Percentiles rank a stretch among this genome's conserved stretches.
Evolutionary conservation across 2,888 invertebrate species (phyloP).

Genomic region (Catocala sponsa): DNA sequence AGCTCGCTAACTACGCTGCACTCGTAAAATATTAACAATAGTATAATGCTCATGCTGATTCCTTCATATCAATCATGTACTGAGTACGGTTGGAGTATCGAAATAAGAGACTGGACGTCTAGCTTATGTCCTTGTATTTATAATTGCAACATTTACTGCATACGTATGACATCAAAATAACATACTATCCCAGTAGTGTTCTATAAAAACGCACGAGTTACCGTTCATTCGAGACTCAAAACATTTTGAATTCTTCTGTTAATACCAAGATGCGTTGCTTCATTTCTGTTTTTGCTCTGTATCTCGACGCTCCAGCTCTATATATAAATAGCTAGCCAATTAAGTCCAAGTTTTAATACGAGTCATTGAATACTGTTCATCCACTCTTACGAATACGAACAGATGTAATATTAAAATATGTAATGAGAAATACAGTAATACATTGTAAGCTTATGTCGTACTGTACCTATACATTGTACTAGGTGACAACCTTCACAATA

Average conservation of each 20-base stretch:
- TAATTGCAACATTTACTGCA: too few species aligned
- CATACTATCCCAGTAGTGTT: too few species aligned
- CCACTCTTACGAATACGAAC: slow-evolving; percentile 53
- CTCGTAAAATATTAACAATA: slow-evolving; percentile 50
- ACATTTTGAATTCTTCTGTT: too few species aligned
- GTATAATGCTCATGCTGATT: slow-evolving; percentile 49
- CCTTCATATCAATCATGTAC: slow-evolving; percentile 51
- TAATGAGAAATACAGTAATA: slow-evolving; percentile 82
- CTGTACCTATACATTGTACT: slow-evolving; percentile 81
- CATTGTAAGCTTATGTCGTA: slow-evolving; percentile 82
- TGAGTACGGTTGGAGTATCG: slow-evolving; percentile 30
- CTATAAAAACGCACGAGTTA: too few species aligned
- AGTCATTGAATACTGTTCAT: slow-evolving; percentile 55
- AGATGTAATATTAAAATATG: slow-evolving; percentile 62
- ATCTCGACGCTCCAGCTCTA: slow-evolving; percentile 33
- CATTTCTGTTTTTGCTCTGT: slow-evolving; percentile 4
- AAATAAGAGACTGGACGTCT: slow-evolving; percentile 7
- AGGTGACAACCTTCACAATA: slow-evolving; percentile 86
- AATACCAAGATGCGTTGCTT: too few species aligned
- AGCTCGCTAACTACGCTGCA: slow-evolving; percentile 50
- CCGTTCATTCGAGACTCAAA: too few species aligned
- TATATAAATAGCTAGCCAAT: slow-evolving; percentile 38
- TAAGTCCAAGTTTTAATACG: slow-evolving; percentile 61
- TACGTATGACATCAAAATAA: not conserved
- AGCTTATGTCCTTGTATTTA: not conserved